Evolutionary conservation across 2,113 vertebrate species (phyloP).

Genomic region (Pelecanus crispus): DNA sequence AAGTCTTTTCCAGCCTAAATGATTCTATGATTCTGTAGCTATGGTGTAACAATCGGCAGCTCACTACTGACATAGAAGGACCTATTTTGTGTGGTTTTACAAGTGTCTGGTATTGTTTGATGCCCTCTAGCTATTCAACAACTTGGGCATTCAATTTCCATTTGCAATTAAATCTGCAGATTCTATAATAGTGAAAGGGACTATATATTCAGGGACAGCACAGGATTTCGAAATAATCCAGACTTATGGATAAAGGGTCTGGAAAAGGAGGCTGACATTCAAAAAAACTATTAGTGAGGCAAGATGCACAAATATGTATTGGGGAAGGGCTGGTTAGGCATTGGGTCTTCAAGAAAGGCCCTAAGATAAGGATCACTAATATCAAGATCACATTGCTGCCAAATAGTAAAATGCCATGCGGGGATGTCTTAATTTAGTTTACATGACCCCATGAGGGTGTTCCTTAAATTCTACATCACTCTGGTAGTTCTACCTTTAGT

Average conservation of each 20-base stretch:
- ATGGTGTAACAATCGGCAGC: neutral
- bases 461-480: neutral
- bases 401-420: neutral
- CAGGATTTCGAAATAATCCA: neutral
- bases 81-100: neutral
- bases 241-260: neutral
- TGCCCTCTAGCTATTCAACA: neutral
- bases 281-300: neutral
- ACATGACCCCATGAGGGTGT: neutral
- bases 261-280: neutral
- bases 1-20: too few relatives aligned
- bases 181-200: neutral
- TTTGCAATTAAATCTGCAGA: neutral
- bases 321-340: neutral
- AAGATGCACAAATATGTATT: neutral
- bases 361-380: neutral
- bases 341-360: neutral
- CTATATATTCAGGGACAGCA: neutral
- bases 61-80: neutral
- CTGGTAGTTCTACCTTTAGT: neutral
- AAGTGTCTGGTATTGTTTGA: neutral
- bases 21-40: neutral
- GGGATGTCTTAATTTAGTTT: neutral
- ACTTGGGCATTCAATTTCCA: neutral
- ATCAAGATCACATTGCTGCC: neutral